Percentiles rank a stretch among this genome's conserved stretches.
Evolutionary conservation across 2,888 invertebrate species (phyloP).

Genomic region (Rhabditophanes sp.): DNA sequence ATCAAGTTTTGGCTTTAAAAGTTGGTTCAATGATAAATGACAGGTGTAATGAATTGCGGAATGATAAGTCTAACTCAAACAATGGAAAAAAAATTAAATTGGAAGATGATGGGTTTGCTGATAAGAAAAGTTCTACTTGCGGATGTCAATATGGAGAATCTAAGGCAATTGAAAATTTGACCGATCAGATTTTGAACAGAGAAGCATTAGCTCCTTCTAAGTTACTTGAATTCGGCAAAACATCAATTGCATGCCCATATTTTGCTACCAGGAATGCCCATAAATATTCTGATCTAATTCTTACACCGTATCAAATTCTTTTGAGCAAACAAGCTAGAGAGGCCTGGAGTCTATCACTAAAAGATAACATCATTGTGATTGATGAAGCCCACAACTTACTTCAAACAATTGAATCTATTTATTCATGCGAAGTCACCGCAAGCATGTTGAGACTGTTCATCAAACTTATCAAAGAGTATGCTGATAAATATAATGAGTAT

Average conservation of each 20-base stretch:
- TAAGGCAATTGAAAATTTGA: conserved; percentile 51
- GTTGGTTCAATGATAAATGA: conserved; percentile 23
- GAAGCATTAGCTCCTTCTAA: conserved; percentile 53
- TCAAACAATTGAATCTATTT: conserved; percentile 64
- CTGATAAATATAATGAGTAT: conserved; percentile 1
- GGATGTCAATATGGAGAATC: conserved; percentile 58
- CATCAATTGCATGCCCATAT: conserved; percentile 72
- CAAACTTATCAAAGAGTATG: conserved; percentile 18
- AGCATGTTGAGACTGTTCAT: conserved; percentile 15
- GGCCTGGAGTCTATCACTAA: conserved; percentile 58
- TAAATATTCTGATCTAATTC: conserved; percentile 59
- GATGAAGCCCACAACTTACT: conserved; percentile 94
- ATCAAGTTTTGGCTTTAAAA: conserved; percentile 51
- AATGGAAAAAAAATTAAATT: conserved; percentile 7
- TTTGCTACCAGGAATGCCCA: conserved; percentile 70
- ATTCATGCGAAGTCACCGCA: conserved; percentile 17
- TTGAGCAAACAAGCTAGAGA: conserved; percentile 63
- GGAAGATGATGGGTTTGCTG: conserved; percentile 2
- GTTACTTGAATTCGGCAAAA: conserved; percentile 51
- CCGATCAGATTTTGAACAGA: conserved; percentile 45
- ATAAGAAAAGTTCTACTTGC: conserved; percentile 5
- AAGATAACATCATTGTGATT: conserved; percentile 58
- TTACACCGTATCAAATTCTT: conserved; percentile 52
- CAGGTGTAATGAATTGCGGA: conserved; percentile 31
- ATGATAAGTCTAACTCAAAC: conserved; percentile 12